Percentiles rank a stretch among this genome's conserved stretches.
phyloP scores from a whole-genome alignment of 2,797 vertebrate genomes.

The Mormyrus proboscirostris region DNA sequence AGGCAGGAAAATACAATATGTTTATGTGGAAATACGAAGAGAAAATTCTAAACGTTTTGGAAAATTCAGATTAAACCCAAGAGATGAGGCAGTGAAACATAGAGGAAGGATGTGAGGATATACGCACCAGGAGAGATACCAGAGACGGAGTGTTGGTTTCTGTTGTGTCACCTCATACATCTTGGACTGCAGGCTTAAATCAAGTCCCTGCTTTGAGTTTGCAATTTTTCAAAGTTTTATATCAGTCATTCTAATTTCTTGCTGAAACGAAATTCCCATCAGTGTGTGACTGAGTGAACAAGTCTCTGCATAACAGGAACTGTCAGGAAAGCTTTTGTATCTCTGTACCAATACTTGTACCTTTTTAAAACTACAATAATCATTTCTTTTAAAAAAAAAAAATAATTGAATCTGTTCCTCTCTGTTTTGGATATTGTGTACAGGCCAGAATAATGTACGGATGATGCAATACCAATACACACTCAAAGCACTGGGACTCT shows the following conservation, averaged over 20 bases:
- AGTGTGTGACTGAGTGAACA: background rate
- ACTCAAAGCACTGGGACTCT: background rate
- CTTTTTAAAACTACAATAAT: background rate
- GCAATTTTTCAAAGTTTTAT: background rate
- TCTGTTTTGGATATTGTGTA: background rate
- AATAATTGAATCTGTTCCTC: background rate
- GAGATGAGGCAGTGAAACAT: background rate
- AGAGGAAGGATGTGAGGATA: background rate
- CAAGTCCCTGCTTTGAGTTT: background rate
- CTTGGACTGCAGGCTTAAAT: background rate
- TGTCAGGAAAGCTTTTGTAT: background rate
- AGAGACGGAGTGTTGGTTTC: background rate
- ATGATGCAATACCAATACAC: background rate
- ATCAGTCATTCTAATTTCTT: background rate
- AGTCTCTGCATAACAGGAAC: background rate
- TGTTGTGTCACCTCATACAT: background rate
- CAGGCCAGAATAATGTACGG: background rate
- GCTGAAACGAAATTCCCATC: background rate
- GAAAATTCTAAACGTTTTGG: background rate
- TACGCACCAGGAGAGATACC: background rate
- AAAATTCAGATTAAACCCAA: background rate
- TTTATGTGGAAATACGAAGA: background rate
- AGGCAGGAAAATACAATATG: background rate
- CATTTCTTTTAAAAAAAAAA: background rate
- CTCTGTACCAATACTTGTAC: too few species aligned